Evolutionary conservation across 2,113 vertebrate genomes (phyloP).

Genomic region (Dipodomys spectabilis): DNA sequence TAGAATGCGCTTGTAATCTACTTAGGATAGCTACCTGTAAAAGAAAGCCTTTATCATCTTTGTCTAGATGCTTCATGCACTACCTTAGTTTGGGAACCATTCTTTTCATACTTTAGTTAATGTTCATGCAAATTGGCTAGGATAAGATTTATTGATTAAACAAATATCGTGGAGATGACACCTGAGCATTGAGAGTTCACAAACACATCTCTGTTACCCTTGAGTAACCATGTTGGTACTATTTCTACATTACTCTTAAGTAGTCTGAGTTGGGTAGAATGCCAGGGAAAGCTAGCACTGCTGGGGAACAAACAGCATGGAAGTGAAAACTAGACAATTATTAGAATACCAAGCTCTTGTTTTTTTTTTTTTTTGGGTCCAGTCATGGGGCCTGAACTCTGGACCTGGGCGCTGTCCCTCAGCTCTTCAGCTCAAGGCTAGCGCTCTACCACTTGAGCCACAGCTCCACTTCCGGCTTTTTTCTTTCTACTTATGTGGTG

Average conservation of each 20-base stretch:
- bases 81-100: neutral
- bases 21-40: neutral
- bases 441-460: no score
- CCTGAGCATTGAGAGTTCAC: neutral
- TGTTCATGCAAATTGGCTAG: conserved; percentile 39
- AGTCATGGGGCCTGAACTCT: no score
- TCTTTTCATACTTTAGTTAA: conserved; percentile 16
- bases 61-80: neutral
- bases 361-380: no score
- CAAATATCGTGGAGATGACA: neutral
- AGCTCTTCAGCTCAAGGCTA: no score
- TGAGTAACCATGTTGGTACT: neutral
- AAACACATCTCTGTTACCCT: neutral
- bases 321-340: no score
- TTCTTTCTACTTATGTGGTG: no score
- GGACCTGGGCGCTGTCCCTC: no score
- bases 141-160: conserved; percentile 46
- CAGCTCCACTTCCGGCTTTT: no score
- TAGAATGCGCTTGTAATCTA: neutral
- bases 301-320: neutral
- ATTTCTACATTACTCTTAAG: conserved; percentile 30
- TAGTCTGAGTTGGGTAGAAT: neutral
- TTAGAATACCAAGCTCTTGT: no score
- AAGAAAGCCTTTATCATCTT: neutral
- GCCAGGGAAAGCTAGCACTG: neutral